These are phyloP conservation scores for Abscondita cerata DNA, from an alignment of 2,888 invertebrate genomes.

Conservation along the genomic window DNA sequence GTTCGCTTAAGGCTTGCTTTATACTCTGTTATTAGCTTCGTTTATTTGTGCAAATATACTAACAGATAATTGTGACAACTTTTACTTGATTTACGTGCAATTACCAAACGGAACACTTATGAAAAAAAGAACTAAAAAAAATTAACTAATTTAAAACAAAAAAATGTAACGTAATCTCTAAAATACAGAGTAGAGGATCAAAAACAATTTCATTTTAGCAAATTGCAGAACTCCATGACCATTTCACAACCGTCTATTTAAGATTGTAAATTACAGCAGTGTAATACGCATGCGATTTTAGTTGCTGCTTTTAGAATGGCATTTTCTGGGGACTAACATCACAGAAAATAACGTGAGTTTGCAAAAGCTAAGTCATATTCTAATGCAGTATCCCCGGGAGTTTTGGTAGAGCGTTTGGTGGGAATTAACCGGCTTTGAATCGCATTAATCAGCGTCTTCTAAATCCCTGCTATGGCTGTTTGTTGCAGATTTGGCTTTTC, in stretches of 20 bases:
- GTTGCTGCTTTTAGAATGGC: conserved; percentile 42
- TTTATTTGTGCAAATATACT: conserved; percentile 50
- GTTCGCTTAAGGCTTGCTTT: conserved; percentile 48
- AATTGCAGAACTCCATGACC: conserved; percentile 52
- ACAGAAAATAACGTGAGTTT: conserved; percentile 10
- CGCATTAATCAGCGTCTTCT: conserved; percentile 74
- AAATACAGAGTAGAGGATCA: conserved; percentile 50
- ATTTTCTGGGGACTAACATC: conserved; percentile 14
- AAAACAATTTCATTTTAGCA: conserved; percentile 53
- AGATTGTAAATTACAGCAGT: conserved; percentile 54
- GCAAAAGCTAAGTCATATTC: conserved; percentile 44
- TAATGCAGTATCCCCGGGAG: conserved; percentile 58
- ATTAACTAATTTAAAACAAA: no score
- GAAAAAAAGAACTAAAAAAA: no score
- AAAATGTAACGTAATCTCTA: no score
- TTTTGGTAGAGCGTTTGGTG: conserved; percentile 65
- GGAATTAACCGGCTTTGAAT: conserved; percentile 72
- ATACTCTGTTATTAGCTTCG: conserved; percentile 52
- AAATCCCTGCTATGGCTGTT: conserved; percentile 60
- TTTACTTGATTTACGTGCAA: no score
- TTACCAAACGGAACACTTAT: no score
- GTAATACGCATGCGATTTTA: conserved; percentile 54
- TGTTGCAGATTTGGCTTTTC: conserved; percentile 48
- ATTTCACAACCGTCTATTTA: conserved; percentile 52
- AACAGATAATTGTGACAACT: no score